Conservation (phyloP, 2,888 invertebrate genomes). For the Stenchaetothrips biformis region DNA sequence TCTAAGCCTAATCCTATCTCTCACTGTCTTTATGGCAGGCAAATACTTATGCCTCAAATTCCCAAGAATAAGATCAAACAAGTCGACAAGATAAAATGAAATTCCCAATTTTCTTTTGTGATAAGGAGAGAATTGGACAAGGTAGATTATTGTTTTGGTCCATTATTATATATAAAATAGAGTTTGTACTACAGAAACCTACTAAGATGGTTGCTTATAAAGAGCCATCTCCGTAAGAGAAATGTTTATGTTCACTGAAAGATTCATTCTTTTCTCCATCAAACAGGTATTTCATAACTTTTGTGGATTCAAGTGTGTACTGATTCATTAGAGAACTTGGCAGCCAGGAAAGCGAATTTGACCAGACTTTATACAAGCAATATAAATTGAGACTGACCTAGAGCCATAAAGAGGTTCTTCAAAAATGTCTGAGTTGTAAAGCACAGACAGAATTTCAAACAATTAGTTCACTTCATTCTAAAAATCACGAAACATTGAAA, state of each 20-base stretch:
- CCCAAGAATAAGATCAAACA: neutral
- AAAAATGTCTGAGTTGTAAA: neutral
- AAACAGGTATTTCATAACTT: neutral
- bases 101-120: neutral
- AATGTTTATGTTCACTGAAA: neutral
- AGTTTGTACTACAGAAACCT: constrained; percentile 8
- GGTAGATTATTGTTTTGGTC: constrained; percentile 16
- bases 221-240: constrained; percentile 1
- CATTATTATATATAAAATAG: constrained; percentile 14
- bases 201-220: neutral
- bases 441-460: neutral
- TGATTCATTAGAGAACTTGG: neutral
- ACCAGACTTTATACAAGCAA: neutral
- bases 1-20: neutral
- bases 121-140: constrained; percentile 11
- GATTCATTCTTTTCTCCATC: neutral
- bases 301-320: neutral
- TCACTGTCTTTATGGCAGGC: neutral
- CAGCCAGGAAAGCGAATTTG: neutral
- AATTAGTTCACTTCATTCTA: neutral
- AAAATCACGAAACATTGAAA: neutral
- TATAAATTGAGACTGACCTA: neutral
- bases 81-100: neutral
- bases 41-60: neutral
- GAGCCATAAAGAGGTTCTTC: constrained; percentile 12